Conservation (phyloP, 1,140 invertebrate genomes). For the Brachionus angularis region DNA sequence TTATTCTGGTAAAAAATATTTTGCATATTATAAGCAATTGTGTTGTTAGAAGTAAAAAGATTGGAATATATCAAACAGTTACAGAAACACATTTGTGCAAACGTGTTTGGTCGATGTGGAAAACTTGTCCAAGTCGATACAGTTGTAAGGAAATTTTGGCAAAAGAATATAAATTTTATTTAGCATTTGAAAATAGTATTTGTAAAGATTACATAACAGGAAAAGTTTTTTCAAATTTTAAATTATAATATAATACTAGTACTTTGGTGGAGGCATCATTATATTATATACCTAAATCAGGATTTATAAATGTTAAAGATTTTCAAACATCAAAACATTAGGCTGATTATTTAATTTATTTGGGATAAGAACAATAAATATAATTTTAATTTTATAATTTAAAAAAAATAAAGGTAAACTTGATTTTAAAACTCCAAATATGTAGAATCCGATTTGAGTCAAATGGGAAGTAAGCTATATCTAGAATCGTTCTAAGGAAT, state of each 20-base stretch:
- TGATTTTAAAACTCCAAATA: too few species aligned
- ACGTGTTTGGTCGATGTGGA: conserved; percentile 41
- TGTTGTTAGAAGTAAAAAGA: conserved; percentile 31
- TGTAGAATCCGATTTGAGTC: too few species aligned
- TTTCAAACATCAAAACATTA: too few species aligned
- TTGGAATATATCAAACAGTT: conserved; percentile 34
- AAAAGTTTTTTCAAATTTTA: conserved; percentile 44
- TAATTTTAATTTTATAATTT: too few species aligned
- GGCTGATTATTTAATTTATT: too few species aligned
- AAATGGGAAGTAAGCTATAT: too few species aligned
- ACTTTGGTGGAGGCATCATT: conserved; percentile 16
- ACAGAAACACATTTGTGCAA: conserved; percentile 6
- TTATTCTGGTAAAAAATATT: background rate
- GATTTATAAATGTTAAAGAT: too few species aligned
- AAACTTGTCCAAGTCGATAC: background rate
- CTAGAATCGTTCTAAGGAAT: too few species aligned
- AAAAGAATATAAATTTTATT: conserved; percentile 42
- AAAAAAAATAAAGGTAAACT: too few species aligned
- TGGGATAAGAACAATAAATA: too few species aligned
- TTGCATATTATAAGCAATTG: conserved; percentile 44
- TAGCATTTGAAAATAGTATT: conserved; percentile 45
- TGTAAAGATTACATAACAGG: conserved; percentile 46
- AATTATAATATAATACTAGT: conserved; percentile 42
- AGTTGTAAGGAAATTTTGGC: background rate
- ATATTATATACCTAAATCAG: too few species aligned